phyloP scores from a whole-genome alignment of 1,140 invertebrate species.

The Lithobius niger region DNA sequence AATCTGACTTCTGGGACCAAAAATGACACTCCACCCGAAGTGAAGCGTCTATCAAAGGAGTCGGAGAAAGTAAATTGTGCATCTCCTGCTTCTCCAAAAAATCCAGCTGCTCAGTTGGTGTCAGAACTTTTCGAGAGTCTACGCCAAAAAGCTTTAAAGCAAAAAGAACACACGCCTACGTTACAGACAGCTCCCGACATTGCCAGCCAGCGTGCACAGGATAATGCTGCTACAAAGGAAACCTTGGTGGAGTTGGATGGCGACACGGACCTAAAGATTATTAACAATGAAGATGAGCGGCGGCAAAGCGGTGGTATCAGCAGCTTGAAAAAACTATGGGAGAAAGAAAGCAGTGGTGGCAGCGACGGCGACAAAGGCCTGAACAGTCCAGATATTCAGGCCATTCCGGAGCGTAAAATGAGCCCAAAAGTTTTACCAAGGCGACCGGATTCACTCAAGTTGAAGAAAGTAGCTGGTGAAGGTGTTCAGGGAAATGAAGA shows the following conservation, averaged over 20 bases:
- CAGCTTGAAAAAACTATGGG: slow-evolving; percentile 84
- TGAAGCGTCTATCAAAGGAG: neutral
- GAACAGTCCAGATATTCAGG: slow-evolving; percentile 42
- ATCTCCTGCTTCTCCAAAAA: slow-evolving; percentile 24
- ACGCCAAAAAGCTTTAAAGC: slow-evolving; percentile 23
- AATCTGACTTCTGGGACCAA: neutral
- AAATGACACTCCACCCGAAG: neutral
- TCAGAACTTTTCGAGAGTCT: slow-evolving; percentile 45
- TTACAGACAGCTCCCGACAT: too few species aligned
- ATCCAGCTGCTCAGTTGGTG: slow-evolving; percentile 61
- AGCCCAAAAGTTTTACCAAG: slow-evolving; percentile 12
- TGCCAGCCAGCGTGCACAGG: too few species aligned
- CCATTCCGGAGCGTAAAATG: neutral
- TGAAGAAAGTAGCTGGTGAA: slow-evolving; percentile 14
- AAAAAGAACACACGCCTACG: slow-evolving; percentile 26
- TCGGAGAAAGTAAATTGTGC: neutral
- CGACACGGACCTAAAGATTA: slow-evolving; percentile 22
- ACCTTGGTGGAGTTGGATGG: slow-evolving; percentile 27
- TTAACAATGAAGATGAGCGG: slow-evolving; percentile 59
- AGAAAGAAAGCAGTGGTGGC: slow-evolving; percentile 46
- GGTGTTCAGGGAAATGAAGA: neutral
- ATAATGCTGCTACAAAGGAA: too few species aligned
- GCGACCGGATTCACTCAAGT: slow-evolving; percentile 12
- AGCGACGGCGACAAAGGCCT: slow-evolving; percentile 24
- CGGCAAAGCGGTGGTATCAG: slow-evolving; percentile 83